Percentiles rank a stretch among this genome's conserved stretches.
Conservation (phyloP, 2,797 vertebrate species). For the Ambastaia sidthimunki region DNA sequence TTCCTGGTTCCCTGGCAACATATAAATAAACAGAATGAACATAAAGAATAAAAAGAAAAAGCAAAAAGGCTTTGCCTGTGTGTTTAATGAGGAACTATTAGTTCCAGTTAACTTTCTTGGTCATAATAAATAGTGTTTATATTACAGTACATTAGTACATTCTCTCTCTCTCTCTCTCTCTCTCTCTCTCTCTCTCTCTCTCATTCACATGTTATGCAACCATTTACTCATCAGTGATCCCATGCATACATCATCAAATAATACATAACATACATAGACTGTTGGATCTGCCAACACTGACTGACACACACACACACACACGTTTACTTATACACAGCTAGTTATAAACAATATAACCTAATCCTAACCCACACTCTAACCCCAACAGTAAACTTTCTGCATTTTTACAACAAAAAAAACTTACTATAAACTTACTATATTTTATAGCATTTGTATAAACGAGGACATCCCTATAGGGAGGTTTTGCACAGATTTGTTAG, state of each 20-base stretch:
- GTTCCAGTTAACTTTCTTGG: background rate
- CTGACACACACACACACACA: background rate
- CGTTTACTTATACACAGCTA: too few relatives aligned
- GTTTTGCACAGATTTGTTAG: too few relatives aligned
- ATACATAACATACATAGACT: background rate
- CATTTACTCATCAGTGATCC: background rate
- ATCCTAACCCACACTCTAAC: too few relatives aligned
- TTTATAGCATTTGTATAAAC: too few relatives aligned
- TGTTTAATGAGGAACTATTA: conserved; percentile 7
- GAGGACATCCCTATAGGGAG: too few relatives aligned
- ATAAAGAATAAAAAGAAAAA: conserved; percentile 5
- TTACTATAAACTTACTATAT: too few relatives aligned
- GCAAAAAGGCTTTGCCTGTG: conserved; percentile 1
- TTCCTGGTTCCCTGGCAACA: conserved; percentile 11
- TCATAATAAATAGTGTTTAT: conserved; percentile 12
- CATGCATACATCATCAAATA: conserved; percentile 8
- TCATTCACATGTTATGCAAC: background rate
- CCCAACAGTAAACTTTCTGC: too few relatives aligned
- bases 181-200: background rate
- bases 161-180: background rate
- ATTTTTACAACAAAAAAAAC: too few relatives aligned
- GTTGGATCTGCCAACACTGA: background rate
- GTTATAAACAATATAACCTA: too few relatives aligned
- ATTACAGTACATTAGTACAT: background rate
- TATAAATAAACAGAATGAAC: conserved; percentile 4